phyloP scores from a whole-genome alignment of 2,888 invertebrate genomes.

The Mythimna vitellina region DNA sequence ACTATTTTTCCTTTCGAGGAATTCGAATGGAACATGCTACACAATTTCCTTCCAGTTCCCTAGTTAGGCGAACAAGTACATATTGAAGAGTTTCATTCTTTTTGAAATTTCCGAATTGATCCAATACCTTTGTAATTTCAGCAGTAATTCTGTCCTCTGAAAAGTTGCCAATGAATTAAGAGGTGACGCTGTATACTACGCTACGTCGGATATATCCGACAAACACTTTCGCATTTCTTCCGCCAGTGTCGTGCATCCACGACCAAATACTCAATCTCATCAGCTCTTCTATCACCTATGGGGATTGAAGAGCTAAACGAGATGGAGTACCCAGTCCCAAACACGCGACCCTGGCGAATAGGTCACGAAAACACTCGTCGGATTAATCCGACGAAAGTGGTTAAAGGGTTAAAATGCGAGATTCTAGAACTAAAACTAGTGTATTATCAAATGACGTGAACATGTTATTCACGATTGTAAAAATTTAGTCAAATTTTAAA shows the following conservation, averaged over 20 bases:
- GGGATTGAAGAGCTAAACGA: too few relatives aligned
- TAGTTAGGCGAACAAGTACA: background rate
- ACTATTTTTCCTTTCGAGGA: background rate
- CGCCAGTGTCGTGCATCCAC: too few relatives aligned
- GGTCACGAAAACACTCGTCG: too few relatives aligned
- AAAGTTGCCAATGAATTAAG: conserved; percentile 8
- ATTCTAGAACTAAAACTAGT: conserved; percentile 2
- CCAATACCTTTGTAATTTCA: background rate
- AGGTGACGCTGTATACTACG: background rate
- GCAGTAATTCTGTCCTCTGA: background rate
- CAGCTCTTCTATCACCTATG: too few relatives aligned
- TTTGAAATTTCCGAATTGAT: background rate
- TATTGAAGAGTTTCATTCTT: too few relatives aligned
- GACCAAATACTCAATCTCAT: too few relatives aligned
- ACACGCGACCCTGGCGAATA: too few relatives aligned
- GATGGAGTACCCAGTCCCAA: too few relatives aligned
- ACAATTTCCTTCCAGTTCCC: background rate
- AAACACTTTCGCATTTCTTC: too few relatives aligned
- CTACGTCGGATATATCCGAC: too few relatives aligned
- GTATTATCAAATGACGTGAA: background rate
- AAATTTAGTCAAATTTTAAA: background rate
- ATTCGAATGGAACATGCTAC: background rate
- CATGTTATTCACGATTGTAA: background rate
- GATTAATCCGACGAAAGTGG: too few relatives aligned
- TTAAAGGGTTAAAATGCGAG: background rate